Evolutionary conservation across 2,797 vertebrate species (phyloP).

Genomic region (Crocidura indochinensis): DNA sequence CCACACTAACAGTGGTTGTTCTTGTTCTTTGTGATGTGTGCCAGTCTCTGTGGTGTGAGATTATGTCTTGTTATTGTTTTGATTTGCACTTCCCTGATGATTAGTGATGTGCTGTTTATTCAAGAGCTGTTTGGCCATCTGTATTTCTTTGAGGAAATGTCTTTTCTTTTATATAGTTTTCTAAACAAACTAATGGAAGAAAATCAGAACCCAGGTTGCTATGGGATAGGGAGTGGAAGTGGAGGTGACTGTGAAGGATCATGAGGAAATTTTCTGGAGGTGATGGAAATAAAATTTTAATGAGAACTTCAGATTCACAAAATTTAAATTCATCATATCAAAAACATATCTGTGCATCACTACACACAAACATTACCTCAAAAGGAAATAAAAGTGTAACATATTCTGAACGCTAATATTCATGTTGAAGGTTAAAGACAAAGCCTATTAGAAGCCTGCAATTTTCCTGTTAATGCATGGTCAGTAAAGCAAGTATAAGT

Average conservation of each 20-base stretch:
- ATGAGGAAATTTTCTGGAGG: slow-evolving; percentile 11
- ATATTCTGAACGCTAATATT: slow-evolving; percentile 38
- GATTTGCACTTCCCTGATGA: too few species aligned
- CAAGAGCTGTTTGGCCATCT: too few species aligned
- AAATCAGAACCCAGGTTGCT: slow-evolving; percentile 32
- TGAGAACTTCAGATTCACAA: slow-evolving; percentile 7
- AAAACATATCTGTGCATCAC: slow-evolving; percentile 47
- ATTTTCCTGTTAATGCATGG: slow-evolving; percentile 47
- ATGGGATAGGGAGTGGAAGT: not conserved
- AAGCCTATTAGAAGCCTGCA: not conserved
- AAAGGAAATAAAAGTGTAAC: slow-evolving; percentile 1
- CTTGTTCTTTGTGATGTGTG: too few species aligned
- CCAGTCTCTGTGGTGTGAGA: too few species aligned
- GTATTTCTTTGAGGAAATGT: too few species aligned
- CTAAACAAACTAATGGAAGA: slow-evolving; percentile 18
- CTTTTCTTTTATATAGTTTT: not conserved
- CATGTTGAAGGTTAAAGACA: slow-evolving; percentile 22
- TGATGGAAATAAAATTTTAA: slow-evolving; percentile 13
- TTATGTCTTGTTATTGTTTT: too few species aligned
- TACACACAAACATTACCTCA: slow-evolving; percentile 46
- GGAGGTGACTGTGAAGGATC: not conserved
- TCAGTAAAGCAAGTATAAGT: slow-evolving; percentile 32
- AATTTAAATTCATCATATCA: slow-evolving; percentile 37
- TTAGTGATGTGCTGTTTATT: too few species aligned
- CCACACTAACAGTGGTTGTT: too few species aligned